Conservation (phyloP, 2,113 vertebrate species). For the Desmodus rotundus region DNA sequence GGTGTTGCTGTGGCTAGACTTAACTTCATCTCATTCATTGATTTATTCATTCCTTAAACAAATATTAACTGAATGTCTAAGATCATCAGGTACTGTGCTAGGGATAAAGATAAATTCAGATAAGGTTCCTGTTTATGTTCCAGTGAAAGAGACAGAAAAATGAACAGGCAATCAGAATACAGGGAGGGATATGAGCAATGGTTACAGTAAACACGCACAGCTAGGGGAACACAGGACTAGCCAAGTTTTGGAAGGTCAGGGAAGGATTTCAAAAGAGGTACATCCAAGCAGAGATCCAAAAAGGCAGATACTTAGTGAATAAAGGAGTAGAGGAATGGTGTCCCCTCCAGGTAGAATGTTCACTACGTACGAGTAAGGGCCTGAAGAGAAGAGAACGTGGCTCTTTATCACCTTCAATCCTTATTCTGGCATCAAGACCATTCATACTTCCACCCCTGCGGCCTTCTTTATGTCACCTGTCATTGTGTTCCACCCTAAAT, state of each 20-base stretch:
- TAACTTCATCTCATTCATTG: background rate
- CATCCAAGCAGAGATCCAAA: background rate
- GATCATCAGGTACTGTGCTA: background rate
- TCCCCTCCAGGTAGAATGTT: accelerated
- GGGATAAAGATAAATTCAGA: background rate
- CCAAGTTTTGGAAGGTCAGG: background rate
- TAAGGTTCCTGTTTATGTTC: background rate
- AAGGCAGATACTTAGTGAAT: background rate
- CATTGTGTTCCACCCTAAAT: background rate
- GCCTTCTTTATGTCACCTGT: background rate
- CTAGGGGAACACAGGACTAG: background rate
- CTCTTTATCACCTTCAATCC: background rate
- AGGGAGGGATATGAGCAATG: background rate
- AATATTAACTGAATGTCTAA: background rate
- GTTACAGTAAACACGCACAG: background rate
- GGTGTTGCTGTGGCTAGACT: background rate
- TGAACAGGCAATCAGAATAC: background rate
- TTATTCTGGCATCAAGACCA: background rate
- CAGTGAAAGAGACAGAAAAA: background rate
- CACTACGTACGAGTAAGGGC: accelerated
- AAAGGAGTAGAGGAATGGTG: background rate
- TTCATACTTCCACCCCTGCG: background rate
- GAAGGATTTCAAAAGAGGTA: background rate
- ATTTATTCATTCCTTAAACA: background rate
- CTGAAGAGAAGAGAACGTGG: background rate